Percentiles rank a stretch among this genome's conserved stretches.
Conservation (phyloP, 2,113 vertebrate species). For the Antigone vipio region DNA sequence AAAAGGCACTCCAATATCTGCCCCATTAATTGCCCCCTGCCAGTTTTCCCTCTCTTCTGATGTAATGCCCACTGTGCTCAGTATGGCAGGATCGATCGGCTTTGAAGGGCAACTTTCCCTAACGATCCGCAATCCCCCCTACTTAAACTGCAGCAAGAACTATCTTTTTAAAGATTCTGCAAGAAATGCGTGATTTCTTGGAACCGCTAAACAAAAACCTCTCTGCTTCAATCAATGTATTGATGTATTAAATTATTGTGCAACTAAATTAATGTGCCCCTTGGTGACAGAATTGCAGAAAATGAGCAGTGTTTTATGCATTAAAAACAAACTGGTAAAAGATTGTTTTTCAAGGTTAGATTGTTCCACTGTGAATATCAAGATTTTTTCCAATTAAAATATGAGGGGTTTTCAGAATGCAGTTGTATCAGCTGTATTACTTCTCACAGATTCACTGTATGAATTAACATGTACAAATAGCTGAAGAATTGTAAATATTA, state of each 20-base stretch:
- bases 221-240: conserved; percentile 26
- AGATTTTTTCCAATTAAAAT: conserved; percentile 30
- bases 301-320: conserved; percentile 51
- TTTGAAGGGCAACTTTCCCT: conserved; percentile 60
- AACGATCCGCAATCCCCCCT: neutral
- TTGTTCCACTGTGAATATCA: conserved; percentile 12
- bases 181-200: neutral
- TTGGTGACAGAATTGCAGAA: neutral
- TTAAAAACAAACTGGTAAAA: conserved; percentile 47
- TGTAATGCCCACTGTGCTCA: conserved; percentile 26
- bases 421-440: neutral
- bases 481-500: neutral
- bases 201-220: neutral
- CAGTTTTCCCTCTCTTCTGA: neutral
- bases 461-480: neutral
- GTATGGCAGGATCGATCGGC: neutral
- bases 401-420: neutral
- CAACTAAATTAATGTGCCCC: conserved; percentile 39
- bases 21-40: conserved; percentile 65
- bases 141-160: neutral
- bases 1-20: conserved; percentile 1
- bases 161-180: neutral
- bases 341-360: conserved; percentile 57
- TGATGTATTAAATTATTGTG: conserved; percentile 34
- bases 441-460: neutral